These are phyloP conservation scores for Conops quadrifasciatus DNA, from an alignment of 2,888 invertebrate genomes.

Conservation along the genomic window DNA sequence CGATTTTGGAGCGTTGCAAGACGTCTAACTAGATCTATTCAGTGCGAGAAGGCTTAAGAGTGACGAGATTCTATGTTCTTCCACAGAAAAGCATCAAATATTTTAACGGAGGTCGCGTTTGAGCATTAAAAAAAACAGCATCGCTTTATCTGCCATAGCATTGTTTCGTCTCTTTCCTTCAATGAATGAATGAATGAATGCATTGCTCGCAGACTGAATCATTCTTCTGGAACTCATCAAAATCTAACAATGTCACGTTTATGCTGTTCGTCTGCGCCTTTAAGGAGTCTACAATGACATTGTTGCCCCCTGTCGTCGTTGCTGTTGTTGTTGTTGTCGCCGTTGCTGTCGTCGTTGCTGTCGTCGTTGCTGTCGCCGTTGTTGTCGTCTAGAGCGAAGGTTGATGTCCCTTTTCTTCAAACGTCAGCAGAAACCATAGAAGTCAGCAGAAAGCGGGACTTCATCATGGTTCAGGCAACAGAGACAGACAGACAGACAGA, in stretches of 20 bases:
- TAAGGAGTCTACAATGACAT: background rate
- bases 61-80: no score
- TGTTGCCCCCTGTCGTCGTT: background rate
- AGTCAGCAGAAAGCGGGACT: no score
- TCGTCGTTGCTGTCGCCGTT: background rate
- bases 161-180: background rate
- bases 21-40: no score
- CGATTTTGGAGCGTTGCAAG: no score
- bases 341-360: no score
- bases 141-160: background rate
- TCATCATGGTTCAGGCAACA: no score
- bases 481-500: no score
- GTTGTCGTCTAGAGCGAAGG: background rate
- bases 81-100: conserved; percentile 3
- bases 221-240: conserved; percentile 41
- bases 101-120: no score
- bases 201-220: background rate
- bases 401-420: conserved; percentile 7
- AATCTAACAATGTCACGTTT: conserved; percentile 60
- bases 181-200: conserved; percentile 1
- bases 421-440: background rate
- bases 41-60: no score
- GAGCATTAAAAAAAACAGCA: background rate
- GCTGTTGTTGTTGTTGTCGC: background rate
- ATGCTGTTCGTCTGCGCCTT: conserved; percentile 30